A percentile compares a stretch with the other conserved stretches of the same genome.
Conservation (phyloP, 2,797 vertebrate genomes). For the Sebastes nivosus region DNA sequence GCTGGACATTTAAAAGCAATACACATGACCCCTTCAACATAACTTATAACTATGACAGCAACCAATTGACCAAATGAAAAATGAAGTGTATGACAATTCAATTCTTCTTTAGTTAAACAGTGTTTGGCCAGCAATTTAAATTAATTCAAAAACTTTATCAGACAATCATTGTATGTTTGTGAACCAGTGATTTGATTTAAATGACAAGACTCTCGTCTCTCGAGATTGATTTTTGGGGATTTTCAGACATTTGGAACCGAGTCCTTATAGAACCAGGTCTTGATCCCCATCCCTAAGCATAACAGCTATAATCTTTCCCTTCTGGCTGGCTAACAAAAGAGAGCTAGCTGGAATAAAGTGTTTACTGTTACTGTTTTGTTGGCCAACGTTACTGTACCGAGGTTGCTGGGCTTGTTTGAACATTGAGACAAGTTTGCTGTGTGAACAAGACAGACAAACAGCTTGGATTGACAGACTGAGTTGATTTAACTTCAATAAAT, state of each 20-base stretch:
- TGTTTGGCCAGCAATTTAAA: neutral
- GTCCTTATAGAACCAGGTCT: too few species aligned
- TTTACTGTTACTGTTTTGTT: neutral
- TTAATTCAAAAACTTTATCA: neutral
- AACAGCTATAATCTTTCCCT: neutral
- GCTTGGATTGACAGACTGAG: neutral
- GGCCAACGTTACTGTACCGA: neutral
- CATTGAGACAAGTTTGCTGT: neutral
- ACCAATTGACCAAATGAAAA: neutral
- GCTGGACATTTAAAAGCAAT: too few species aligned
- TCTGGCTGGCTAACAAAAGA: neutral
- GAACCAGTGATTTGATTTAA: neutral
- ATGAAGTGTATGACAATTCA: neutral
- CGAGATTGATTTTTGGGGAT: rapidly evolving
- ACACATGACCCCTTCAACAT: rapidly evolving
- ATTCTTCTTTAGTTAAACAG: neutral
- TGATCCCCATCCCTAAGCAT: too few species aligned
- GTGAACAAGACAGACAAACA: neutral
- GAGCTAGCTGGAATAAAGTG: neutral
- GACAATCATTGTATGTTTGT: neutral
- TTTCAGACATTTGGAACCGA: too few species aligned
- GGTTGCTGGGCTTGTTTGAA: neutral
- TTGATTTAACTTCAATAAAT: neutral
- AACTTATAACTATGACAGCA: neutral
- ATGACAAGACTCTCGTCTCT: too few species aligned